Base-by-base conservation (phyloP, 1,140 invertebrate genomes). In the Schmidtea mediterranea region DNA sequence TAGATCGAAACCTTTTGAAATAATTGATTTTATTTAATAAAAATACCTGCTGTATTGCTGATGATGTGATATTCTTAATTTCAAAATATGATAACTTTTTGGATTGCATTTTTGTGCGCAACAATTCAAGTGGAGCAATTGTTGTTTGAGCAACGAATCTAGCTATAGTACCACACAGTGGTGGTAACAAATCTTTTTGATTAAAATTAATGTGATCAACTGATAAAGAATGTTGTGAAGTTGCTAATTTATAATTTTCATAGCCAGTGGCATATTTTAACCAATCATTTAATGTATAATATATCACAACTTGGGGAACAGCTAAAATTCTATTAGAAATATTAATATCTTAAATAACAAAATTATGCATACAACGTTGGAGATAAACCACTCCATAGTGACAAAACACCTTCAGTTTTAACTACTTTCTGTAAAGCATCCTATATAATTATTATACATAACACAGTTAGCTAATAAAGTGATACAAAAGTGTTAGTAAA, bases 81-180 rank as follows among this genome's bases (percentile, higher is more conserved):
- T 26, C 78, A 55, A 68, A 67, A 64, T 90, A 87, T 53, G 75
- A 80, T 52, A 92, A 69, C 62, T 75, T 78, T 59, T 82, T 75
- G 0, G 86, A 90, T 60, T 97, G 90, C 81, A 95, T 87, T 71
- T 94, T 94, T 1, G 89, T 97, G 59, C 89, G 73, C 49, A 94
- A 75, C 55, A 97, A 72, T 70, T 97, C 90, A 54, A 97, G 65
- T 16, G 90, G 90, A 62, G 78, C 87, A 13, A 95, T 82, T 54
- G 82, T 59, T 18, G 77, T 77, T 0, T 81, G 84, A 21, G 86
- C 77, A 64, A 77, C 73, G 13, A 76, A 61, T 67, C 55, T 47
- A 57, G 58, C 22, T 52, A 40, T 26, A 39, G 22, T 19, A 6
- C 15, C 43, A 32, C 26, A 32, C 3, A 32, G 10, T 32, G 26